phyloP scores from a whole-genome alignment of 1,140 invertebrate species.

The Wasmannia auropunctata region DNA sequence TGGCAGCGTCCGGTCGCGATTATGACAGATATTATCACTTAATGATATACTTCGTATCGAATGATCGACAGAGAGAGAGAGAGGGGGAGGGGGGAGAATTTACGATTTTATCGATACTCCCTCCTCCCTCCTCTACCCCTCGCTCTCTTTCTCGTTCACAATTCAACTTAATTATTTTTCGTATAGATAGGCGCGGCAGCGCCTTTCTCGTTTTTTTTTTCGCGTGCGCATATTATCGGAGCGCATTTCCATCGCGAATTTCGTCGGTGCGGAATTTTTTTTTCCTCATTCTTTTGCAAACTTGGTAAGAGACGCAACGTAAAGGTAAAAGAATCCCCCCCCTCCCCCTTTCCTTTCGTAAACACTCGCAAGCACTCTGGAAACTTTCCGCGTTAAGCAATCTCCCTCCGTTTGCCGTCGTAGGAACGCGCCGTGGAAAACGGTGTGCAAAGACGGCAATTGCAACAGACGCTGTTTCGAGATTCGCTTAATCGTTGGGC shows the following conservation, averaged over 20 bases:
- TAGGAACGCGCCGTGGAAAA: constrained; percentile 73
- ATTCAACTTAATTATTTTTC: not conserved
- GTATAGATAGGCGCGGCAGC: not conserved
- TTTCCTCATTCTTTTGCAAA: constrained; percentile 37
- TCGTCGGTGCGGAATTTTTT: not conserved
- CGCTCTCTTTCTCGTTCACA: not conserved
- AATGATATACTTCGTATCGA: not conserved
- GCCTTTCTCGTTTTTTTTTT: not conserved
- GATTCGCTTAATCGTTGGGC: constrained; percentile 81
- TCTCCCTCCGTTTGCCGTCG: constrained; percentile 54
- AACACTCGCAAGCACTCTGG: constrained; percentile 76
- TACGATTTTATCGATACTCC: not conserved
- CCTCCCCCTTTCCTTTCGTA: constrained; percentile 72
- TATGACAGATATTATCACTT: constrained; percentile 15
- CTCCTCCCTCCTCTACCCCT: too few species aligned
- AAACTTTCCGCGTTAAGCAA: constrained; percentile 78
- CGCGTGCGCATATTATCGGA: not conserved
- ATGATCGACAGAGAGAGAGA: too few species aligned
- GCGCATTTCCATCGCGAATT: not conserved
- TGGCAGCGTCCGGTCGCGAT: not conserved
- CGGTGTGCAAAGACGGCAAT: constrained; percentile 76
- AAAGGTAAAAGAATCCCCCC: constrained; percentile 60
- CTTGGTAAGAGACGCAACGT: not conserved
- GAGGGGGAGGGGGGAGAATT: too few species aligned
- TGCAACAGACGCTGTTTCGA: constrained; percentile 81